Conservation (phyloP, 1,140 invertebrate species). For the Hermatobates lingyangjiaoensis region DNA sequence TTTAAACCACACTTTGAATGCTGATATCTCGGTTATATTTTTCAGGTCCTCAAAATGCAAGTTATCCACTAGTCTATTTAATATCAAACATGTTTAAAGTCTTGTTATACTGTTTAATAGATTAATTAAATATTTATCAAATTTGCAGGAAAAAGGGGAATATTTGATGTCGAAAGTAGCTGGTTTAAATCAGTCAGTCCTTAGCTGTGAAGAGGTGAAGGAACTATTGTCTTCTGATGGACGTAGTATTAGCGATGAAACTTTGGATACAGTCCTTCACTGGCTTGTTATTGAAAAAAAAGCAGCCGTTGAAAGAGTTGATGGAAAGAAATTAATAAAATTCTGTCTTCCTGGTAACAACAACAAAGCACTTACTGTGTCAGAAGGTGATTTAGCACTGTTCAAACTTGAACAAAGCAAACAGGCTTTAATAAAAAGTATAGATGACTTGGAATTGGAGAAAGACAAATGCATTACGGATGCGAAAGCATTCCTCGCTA, state of each 20-base stretch:
- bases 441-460: slow-evolving; percentile 25
- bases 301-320: background rate
- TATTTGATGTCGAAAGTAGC: background rate
- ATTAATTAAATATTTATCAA: too few species aligned
- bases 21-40: too few species aligned
- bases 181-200: background rate
- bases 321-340: slow-evolving; percentile 3
- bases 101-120: too few species aligned
- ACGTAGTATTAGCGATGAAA: background rate
- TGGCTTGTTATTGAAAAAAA: background rate
- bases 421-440: slow-evolving; percentile 23
- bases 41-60: too few species aligned
- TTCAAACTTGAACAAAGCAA: slow-evolving; percentile 25
- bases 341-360: background rate
- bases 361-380: slow-evolving; percentile 2
- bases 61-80: too few species aligned
- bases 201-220: background rate
- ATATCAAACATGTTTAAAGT: too few species aligned
- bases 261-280: background rate
- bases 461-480: slow-evolving; percentile 22
- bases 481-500: slow-evolving; percentile 22
- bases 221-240: background rate
- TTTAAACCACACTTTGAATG: too few species aligned
- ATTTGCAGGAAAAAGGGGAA: background rate
- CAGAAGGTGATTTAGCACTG: slow-evolving; percentile 11